Evolutionary conservation across 2,888 invertebrate genomes (phyloP).

Genomic region (Sphaerophoria taeniata): DNA sequence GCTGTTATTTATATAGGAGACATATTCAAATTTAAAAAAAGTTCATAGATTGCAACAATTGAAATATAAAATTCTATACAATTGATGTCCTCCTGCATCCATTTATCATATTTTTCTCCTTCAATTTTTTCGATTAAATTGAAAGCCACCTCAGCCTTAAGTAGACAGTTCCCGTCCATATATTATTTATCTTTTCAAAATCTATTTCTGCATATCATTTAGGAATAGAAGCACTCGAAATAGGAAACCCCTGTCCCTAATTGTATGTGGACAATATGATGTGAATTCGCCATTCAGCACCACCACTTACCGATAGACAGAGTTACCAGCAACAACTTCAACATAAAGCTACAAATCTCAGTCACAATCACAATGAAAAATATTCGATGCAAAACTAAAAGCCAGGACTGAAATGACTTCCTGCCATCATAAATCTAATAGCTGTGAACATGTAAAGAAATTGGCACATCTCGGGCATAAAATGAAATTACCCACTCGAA

Average conservation of each 20-base stretch:
- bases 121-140: no score
- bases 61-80: no score
- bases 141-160: conserved; percentile 6
- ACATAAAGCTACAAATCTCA: conserved; percentile 37
- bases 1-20: no score
- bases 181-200: no score
- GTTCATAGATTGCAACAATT: no score
- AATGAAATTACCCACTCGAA: conserved; percentile 71
- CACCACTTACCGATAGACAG: background rate
- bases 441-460: conserved; percentile 67
- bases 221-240: conserved; percentile 8
- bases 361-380: conserved; percentile 44
- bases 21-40: no score
- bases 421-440: conserved; percentile 73
- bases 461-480: conserved; percentile 72
- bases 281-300: background rate
- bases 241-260: conserved; percentile 23
- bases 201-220: no score
- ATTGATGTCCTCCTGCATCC: no score
- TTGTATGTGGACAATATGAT: conserved; percentile 39
- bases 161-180: background rate
- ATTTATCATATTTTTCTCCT: no score
- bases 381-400: conserved; percentile 59
- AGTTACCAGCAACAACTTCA: background rate
- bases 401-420: conserved; percentile 66